Conservation (phyloP, 2,113 vertebrate species). For the Plestiodon gilberti region DNA sequence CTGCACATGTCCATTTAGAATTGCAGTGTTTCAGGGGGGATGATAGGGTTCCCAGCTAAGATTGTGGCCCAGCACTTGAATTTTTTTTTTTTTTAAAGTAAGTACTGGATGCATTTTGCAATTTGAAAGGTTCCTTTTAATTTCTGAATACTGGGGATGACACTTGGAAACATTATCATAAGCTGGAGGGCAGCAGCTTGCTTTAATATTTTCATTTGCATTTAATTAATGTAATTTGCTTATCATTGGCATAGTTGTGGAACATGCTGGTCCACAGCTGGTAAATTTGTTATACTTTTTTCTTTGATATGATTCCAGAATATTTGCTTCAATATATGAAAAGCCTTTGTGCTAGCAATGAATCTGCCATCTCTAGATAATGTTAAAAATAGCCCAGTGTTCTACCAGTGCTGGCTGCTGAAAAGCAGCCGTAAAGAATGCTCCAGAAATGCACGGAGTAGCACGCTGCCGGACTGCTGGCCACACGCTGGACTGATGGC, state of each 20-base stretch:
- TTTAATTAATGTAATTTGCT: constrained; percentile 25
- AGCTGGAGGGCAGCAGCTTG: constrained; percentile 2
- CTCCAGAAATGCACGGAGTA: too few species aligned
- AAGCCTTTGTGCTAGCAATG: not conserved
- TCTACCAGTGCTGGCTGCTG: too few species aligned
- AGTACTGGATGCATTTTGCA: not conserved
- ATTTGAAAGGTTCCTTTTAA: not conserved
- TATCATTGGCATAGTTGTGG: not conserved
- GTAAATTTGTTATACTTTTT: not conserved
- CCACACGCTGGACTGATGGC: too few species aligned
- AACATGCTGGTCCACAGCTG: constrained; percentile 18
- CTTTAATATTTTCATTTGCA: constrained; percentile 26
- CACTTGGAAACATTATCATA: constrained; percentile 8
- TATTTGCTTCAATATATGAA: not conserved
- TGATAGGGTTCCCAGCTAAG: too few species aligned
- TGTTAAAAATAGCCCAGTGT: too few species aligned
- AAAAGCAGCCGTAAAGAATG: too few species aligned
- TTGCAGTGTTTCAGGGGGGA: not conserved
- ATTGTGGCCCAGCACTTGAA: too few species aligned
- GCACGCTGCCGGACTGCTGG: too few species aligned
- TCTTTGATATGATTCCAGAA: not conserved
- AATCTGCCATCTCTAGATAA: not conserved
- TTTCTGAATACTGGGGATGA: not conserved
- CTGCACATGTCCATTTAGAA: not conserved
- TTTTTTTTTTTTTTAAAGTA: not conserved